Conservation (phyloP, 2,888 invertebrate genomes). For the Pinctada fucata region DNA sequence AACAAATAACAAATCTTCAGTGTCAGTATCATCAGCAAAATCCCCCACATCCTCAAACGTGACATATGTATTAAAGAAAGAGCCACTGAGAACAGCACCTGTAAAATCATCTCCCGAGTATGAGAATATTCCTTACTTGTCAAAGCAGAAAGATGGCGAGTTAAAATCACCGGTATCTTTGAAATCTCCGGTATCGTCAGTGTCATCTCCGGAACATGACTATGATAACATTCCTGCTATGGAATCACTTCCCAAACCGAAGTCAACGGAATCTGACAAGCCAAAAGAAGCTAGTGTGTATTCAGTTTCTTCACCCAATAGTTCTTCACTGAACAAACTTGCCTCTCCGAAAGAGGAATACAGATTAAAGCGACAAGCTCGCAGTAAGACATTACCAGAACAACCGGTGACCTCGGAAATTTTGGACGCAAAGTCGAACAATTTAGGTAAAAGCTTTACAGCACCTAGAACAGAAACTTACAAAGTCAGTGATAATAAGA, state of each 20-base stretch:
- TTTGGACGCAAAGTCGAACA: conserved; percentile 32
- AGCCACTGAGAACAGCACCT: conserved; percentile 48
- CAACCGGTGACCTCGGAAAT: conserved; percentile 55
- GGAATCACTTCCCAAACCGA: neutral
- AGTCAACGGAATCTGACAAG: conserved; percentile 18
- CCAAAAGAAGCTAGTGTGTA: neutral
- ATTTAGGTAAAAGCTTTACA: neutral
- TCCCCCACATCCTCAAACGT: conserved; percentile 27
- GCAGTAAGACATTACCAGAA: conserved; percentile 68
- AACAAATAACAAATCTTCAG: neutral
- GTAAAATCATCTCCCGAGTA: conserved; percentile 19
- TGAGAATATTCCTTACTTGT: conserved; percentile 16
- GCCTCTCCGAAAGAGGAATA: conserved; percentile 66
- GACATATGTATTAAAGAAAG: conserved; percentile 56
- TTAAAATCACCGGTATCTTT: neutral
- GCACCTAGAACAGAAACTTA: conserved; percentile 17
- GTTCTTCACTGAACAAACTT: conserved; percentile 49
- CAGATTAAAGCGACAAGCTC: conserved; percentile 56
- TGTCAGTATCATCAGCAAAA: conserved; percentile 9
- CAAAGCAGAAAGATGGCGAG: conserved; percentile 3
- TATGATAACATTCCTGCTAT: conserved; percentile 21
- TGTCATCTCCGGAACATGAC: conserved; percentile 25
- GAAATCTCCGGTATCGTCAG: conserved; percentile 15
- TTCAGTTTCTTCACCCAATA: conserved; percentile 1
- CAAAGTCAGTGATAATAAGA: conserved; percentile 12